Evolutionary conservation across 2,797 vertebrate species (phyloP).

Genomic region (Notolabrus celidotus): DNA sequence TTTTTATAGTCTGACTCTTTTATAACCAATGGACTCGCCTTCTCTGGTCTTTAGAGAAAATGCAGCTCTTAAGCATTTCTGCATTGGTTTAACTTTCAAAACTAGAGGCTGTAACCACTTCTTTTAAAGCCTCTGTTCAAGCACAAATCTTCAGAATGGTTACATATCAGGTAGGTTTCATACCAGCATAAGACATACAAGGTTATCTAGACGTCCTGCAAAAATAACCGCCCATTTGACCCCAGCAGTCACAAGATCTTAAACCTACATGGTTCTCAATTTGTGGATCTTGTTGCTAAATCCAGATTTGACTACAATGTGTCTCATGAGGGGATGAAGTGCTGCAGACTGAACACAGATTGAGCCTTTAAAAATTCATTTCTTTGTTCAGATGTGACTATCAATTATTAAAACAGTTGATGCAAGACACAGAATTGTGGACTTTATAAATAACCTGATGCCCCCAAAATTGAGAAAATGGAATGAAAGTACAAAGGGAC

Average conservation of each 20-base stretch:
- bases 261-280: slow-evolving; percentile 44
- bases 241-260: slow-evolving; percentile 24
- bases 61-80: background rate
- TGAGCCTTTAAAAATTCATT: slow-evolving; percentile 79
- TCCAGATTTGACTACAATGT: slow-evolving; percentile 47
- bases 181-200: background rate
- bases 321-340: slow-evolving; percentile 54
- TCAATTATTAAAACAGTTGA: slow-evolving; percentile 73
- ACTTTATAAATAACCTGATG: slow-evolving; percentile 74
- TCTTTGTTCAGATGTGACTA: slow-evolving; percentile 78
- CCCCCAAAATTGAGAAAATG: slow-evolving; percentile 43
- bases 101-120: background rate
- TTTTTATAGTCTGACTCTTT: no score
- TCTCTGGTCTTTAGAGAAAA: background rate
- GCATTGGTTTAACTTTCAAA: background rate
- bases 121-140: background rate
- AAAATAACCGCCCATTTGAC: slow-evolving; percentile 22
- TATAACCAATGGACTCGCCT: background rate
- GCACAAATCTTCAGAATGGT: background rate
- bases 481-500: slow-evolving; percentile 50
- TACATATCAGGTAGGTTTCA: background rate
- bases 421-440: slow-evolving; percentile 64
- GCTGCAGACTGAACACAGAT: slow-evolving; percentile 66
- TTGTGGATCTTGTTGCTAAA: slow-evolving; percentile 16
- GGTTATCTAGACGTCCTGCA: background rate